Evolutionary conservation across 1,140 invertebrate genomes (phyloP).

Genomic region (Cataglyphis hispanica): DNA sequence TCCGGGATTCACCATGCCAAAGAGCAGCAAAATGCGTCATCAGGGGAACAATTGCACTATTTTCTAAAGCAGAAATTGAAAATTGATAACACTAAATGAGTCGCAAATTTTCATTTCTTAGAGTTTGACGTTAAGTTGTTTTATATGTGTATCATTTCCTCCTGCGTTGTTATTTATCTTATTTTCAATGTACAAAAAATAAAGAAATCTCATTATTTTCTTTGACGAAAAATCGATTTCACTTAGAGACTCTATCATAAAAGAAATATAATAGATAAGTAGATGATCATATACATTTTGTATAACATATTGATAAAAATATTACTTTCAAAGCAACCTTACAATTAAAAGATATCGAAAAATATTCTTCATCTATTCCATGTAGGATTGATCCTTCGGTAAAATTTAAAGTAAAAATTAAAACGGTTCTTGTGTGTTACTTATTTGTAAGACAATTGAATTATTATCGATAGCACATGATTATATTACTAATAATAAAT

Average conservation of each 20-base stretch:
- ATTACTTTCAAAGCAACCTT: too few relatives aligned
- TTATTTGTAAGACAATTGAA: too few relatives aligned
- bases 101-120: background rate
- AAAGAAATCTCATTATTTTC: background rate
- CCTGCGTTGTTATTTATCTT: background rate
- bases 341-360: too few relatives aligned
- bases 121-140: background rate
- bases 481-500: too few relatives aligned
- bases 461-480: too few relatives aligned
- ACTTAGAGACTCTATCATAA: background rate
- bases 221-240: background rate
- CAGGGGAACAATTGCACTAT: constrained; percentile 80
- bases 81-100: background rate
- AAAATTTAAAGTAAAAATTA: too few relatives aligned
- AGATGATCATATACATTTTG: too few relatives aligned
- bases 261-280: too few relatives aligned
- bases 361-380: too few relatives aligned
- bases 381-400: too few relatives aligned
- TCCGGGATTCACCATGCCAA: constrained; percentile 84
- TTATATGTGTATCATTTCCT: background rate
- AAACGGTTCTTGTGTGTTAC: too few relatives aligned
- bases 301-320: too few relatives aligned
- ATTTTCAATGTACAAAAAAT: background rate
- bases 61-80: constrained; percentile 48
- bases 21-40: constrained; percentile 79